Base-by-base conservation (phyloP, 2,797 vertebrate species). In the Syngnathus rostellatus region DNA sequence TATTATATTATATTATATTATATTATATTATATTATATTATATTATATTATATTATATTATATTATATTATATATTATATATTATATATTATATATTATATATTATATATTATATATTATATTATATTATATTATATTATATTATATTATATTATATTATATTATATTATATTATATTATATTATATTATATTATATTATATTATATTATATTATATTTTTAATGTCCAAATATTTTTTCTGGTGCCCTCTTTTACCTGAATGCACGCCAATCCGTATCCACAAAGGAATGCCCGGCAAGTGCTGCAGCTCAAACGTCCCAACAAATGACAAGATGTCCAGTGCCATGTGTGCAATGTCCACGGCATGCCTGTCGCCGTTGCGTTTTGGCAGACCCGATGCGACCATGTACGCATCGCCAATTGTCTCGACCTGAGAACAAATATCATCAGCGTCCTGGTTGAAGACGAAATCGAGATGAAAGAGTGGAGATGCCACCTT, bases 361-460 rank as follows among this genome's bases (percentile, higher is more conserved):
- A 98, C 88, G 0, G 97, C 95, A 0, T 99, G 96, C 1, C 94
- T 78, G 81, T 97, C 92, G 5, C 96, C 97, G 1, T 98, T 99
- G 38, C 96, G 91, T 58, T 91, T 94, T 0, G 97, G 97, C 78
- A 99, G 89, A 71, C 97, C 96, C 0, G 95, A 98, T 6, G 91
- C 96, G 62, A 99, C 97, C 95, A 98, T 98, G 76, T 99, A 99
- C 0, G 96, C 96, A 67, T 99, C 96, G 12, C 96, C 96, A 61
- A 99, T 98, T 8, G 96, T 99, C 86, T 99, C 97, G 63, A 99
- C 97, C 97, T 98, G 70, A 17, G 0, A 5, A 50, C 3, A 43
- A 17, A 67, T 17, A 65, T 43, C 3, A 31, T 54, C 37, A 19
- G 46, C 3, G 63, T 51, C 31, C n/a, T 14, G 43, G 11, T 45